phyloP scores from a whole-genome alignment of 2,113 vertebrate species.

The Xenopus borealis region DNA sequence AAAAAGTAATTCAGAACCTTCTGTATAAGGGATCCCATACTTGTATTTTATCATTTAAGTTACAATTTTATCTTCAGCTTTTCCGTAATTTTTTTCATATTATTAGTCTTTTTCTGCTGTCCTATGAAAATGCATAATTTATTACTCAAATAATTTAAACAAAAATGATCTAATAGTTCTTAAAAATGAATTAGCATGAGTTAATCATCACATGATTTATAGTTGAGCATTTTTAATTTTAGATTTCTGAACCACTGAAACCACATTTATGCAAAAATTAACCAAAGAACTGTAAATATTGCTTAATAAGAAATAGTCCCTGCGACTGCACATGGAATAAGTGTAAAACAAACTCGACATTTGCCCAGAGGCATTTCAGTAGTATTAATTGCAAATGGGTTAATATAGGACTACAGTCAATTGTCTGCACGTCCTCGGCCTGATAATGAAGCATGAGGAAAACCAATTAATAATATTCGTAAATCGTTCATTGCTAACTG shows the following conservation, averaged over 20 bases:
- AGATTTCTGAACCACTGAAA: neutral
- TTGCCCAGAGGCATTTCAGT: conserved; percentile 53
- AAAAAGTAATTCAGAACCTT: too few species aligned
- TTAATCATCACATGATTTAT: neutral
- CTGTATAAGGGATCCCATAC: too few species aligned
- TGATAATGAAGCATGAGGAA: conserved; percentile 29
- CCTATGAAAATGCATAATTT: too few species aligned
- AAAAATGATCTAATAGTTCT: too few species aligned
- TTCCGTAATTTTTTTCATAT: too few species aligned
- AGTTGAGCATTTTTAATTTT: neutral
- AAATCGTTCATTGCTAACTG: conserved; percentile 54
- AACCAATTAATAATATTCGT: conserved; percentile 41
- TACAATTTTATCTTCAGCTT: too few species aligned
- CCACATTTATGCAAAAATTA: conserved; percentile 42
- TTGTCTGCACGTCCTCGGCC: conserved; percentile 22
- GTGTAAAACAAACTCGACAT: conserved; percentile 43
- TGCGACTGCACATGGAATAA: conserved; percentile 50
- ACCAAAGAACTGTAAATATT: conserved; percentile 50
- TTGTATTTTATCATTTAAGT: too few species aligned
- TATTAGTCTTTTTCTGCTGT: too few species aligned
- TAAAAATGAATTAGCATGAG: too few species aligned
- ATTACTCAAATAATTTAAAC: too few species aligned
- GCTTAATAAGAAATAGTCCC: conserved; percentile 39
- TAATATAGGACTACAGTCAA: conserved; percentile 53
- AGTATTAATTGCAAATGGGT: conserved; percentile 59